A percentile compares a stretch with the other conserved stretches of the same genome.
These are phyloP conservation scores for Rotaria magnacalcarata DNA, from an alignment of 2,888 invertebrate genomes.

Conservation along the genomic window DNA sequence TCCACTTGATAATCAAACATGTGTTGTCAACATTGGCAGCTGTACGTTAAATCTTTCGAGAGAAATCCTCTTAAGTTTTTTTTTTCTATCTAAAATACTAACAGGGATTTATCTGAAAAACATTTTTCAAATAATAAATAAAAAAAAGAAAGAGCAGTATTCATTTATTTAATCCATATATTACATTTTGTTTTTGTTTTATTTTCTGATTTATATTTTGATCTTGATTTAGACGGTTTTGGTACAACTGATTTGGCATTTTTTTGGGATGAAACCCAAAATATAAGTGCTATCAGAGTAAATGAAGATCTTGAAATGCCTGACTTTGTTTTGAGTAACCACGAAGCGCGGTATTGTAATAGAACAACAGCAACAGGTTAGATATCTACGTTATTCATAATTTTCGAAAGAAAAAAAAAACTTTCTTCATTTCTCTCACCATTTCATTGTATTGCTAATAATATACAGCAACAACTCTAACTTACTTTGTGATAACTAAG, in stretches of 20 bases:
- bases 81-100: not conserved
- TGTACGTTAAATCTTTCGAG: conserved; percentile 11
- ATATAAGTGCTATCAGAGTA: conserved; percentile 40
- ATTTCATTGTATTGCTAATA: not conserved
- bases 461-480: not conserved
- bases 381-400: not conserved
- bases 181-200: not conserved
- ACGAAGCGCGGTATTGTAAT: conserved; percentile 45
- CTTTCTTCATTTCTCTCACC: not conserved
- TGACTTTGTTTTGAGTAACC: conserved; percentile 47
- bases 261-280: conserved; percentile 36
- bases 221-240: conserved; percentile 37
- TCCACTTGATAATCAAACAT: conserved; percentile 47
- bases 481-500: not conserved
- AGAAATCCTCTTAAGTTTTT: not conserved
- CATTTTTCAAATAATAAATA: no score
- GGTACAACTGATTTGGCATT: conserved; percentile 42
- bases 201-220: not conserved
- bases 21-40: conserved; percentile 46
- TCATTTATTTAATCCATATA: not conserved
- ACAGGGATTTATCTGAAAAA: not conserved
- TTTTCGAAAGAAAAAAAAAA: not conserved
- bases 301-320: conserved; percentile 47
- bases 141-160: not conserved
- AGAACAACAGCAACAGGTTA: conserved; percentile 47